These are phyloP conservation scores for Tapirus indicus DNA, from an alignment of 2,797 vertebrate species.

Conservation along the genomic window DNA sequence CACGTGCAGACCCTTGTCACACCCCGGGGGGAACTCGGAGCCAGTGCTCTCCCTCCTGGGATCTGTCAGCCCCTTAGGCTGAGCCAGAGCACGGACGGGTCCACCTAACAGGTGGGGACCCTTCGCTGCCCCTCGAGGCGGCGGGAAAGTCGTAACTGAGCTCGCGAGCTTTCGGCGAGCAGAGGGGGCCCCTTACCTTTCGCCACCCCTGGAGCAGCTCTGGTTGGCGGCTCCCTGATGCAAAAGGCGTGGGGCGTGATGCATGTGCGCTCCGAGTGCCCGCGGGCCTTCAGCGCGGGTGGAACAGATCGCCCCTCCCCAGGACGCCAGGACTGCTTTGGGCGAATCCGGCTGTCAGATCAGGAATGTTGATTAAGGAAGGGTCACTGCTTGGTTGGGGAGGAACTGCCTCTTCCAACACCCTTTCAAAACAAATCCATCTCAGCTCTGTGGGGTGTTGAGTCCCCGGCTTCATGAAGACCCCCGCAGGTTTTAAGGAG, in stretches of 20 bases:
- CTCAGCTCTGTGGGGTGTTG: not conserved
- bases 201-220: not conserved
- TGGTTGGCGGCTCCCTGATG: not conserved
- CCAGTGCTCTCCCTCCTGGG: not conserved
- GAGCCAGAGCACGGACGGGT: not conserved
- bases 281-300: accelerated
- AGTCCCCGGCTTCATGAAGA: not conserved
- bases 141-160: not conserved
- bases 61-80: not conserved
- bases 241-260: not conserved
- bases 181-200: not conserved
- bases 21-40: too few species aligned
- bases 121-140: accelerated
- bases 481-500: not conserved
- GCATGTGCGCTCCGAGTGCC: accelerated
- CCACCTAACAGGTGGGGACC: not conserved
- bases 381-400: not conserved
- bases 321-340: not conserved
- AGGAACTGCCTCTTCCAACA: not conserved
- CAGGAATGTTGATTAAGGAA: not conserved
- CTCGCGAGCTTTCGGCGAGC: accelerated
- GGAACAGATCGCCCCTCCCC: not conserved
- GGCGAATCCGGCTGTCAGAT: not conserved
- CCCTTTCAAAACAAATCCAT: not conserved
- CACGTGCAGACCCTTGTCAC: not conserved